Conservation (phyloP, 2,888 invertebrate species). For the Eupithecia pulchellata region DNA sequence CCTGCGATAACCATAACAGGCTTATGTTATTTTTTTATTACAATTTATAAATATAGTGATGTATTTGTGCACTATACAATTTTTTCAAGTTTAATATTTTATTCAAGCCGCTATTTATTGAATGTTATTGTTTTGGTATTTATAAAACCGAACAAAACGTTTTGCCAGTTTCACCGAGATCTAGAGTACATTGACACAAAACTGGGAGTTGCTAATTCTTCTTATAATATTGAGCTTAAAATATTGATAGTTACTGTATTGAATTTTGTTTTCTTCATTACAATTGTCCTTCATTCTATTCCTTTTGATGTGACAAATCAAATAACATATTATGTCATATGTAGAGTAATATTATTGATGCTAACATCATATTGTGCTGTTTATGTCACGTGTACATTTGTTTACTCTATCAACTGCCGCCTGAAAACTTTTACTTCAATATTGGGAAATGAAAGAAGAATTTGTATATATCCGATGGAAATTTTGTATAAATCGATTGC, state of each 20-base stretch:
- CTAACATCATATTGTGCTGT: not conserved
- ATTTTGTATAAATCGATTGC: not conserved
- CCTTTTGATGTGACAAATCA: not conserved
- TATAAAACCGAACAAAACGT: not conserved
- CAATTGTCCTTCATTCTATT: not conserved
- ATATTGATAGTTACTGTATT: not conserved
- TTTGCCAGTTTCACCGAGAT: conserved; percentile 6
- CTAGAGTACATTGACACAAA: not conserved
- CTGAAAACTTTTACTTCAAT: not conserved
- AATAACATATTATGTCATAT: not conserved
- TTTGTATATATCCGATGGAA: not conserved
- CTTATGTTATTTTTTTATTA: not conserved
- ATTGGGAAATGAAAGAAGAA: not conserved
- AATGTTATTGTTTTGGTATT: not conserved
- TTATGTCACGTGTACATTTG: not conserved
- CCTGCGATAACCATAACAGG: not conserved
- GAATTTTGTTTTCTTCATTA: not conserved
- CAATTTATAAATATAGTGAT: not conserved
- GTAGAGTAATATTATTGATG: not conserved
- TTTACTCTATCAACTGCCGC: not conserved
- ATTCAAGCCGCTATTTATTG: not conserved
- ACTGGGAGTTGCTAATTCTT: no score
- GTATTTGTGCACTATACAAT: not conserved
- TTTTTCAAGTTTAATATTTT: not conserved
- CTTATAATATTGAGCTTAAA: conserved; percentile 2